Percentiles rank a stretch among this genome's conserved stretches.
These are phyloP conservation scores for Harpegnathos saltator DNA, from an alignment of 1,140 invertebrate genomes.

Conservation along the genomic window DNA sequence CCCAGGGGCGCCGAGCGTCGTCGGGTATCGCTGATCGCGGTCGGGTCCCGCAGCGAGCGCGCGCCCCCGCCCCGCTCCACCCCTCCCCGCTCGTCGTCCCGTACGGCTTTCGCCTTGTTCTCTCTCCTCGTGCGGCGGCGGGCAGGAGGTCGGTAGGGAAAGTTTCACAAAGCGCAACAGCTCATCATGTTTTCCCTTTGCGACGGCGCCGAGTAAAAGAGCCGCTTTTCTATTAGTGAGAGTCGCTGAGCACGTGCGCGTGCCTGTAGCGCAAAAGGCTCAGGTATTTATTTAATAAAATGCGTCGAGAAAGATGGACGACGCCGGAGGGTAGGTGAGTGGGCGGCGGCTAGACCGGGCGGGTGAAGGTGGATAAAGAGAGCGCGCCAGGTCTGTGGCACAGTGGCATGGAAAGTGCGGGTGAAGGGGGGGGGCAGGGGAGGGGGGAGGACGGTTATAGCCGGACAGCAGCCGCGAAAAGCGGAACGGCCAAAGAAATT, in stretches of 20 bases:
- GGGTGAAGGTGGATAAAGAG: slow-evolving; percentile 34
- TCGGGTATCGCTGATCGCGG: slow-evolving; percentile 29
- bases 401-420: neutral
- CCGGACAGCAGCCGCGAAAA: slow-evolving; percentile 29
- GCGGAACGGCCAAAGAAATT: slow-evolving; percentile 75
- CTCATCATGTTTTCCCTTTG: slow-evolving; percentile 77
- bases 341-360: neutral
- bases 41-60: neutral
- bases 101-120: slow-evolving; percentile 39
- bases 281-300: slow-evolving; percentile 82
- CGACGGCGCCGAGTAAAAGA: slow-evolving; percentile 70
- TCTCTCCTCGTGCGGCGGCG: slow-evolving; percentile 17
- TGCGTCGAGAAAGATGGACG: slow-evolving; percentile 70
- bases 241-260: slow-evolving; percentile 70
- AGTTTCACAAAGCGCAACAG: slow-evolving; percentile 76
- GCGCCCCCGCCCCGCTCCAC: too few relatives aligned
- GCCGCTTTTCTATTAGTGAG: slow-evolving; percentile 64
- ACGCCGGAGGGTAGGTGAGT: slow-evolving; percentile 26
- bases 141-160: slow-evolving; percentile 24
- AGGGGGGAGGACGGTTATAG: slow-evolving; percentile 31
- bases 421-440: too few relatives aligned
- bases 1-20: slow-evolving; percentile 17
- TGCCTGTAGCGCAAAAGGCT: slow-evolving; percentile 69
- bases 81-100: slow-evolving; percentile 3
- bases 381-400: neutral